These are phyloP conservation scores for Ophonus ardosiacus DNA, from an alignment of 2,888 invertebrate species.

Conservation along the genomic window DNA sequence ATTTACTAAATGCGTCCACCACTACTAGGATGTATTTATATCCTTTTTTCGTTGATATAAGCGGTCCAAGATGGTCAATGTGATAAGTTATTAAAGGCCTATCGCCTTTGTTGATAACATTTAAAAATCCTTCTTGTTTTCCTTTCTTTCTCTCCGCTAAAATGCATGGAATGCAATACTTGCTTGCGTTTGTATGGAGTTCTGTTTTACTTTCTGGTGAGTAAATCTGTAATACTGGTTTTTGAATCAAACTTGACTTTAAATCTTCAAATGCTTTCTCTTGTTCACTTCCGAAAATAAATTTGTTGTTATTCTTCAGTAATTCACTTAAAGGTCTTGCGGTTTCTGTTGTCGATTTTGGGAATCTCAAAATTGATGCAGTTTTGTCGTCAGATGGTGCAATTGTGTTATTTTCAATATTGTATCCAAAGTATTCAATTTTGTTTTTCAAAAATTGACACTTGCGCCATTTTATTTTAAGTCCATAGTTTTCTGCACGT, in stretches of 20 bases:
- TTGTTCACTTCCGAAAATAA: conserved; percentile 52
- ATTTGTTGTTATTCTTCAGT: conserved; percentile 6
- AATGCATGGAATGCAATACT: conserved; percentile 65
- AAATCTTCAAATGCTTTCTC: conserved; percentile 20
- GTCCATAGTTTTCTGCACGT: conserved; percentile 67
- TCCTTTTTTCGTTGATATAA: conserved; percentile 65
- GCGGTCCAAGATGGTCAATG: conserved; percentile 68
- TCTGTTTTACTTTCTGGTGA: too few species aligned
- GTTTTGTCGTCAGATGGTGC: too few species aligned
- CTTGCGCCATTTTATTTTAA: conserved; percentile 71
- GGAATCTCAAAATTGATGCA: conserved; percentile 2
- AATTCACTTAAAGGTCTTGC: conserved; percentile 64
- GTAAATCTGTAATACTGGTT: too few species aligned
- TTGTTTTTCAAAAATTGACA: conserved; percentile 70
- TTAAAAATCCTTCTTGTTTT: conserved; percentile 65
- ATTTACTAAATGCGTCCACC: conserved; percentile 66
- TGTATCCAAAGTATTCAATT: conserved; percentile 18
- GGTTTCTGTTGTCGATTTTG: conserved; percentile 51
- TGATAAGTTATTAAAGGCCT: conserved; percentile 66
- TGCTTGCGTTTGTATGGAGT: too few species aligned
- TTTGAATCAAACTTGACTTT: too few species aligned
- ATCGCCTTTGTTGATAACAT: conserved; percentile 67
- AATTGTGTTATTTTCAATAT: too few species aligned
- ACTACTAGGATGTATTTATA: conserved; percentile 67
- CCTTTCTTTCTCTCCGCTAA: conserved; percentile 67